Percentiles rank a stretch among this genome's conserved stretches.
Conservation (phyloP, 2,797 vertebrate species). For the Amphiprion clarkii region DNA sequence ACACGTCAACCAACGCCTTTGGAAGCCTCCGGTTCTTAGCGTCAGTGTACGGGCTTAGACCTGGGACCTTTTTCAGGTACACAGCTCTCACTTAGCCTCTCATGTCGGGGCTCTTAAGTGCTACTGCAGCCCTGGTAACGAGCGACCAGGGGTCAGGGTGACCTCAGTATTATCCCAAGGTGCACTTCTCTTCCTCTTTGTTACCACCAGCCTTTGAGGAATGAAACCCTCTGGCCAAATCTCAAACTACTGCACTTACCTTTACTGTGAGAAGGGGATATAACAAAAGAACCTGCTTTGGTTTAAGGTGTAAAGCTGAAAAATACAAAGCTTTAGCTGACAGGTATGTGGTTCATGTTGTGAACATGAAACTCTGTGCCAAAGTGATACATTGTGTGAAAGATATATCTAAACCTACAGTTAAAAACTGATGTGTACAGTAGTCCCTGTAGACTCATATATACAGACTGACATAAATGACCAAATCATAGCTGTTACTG, state of each 20-base stretch:
- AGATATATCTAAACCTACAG: constrained; percentile 42
- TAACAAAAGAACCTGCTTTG: constrained; percentile 22
- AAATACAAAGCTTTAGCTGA: constrained; percentile 27
- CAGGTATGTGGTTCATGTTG: constrained; percentile 64
- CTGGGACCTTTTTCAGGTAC: constrained; percentile 67
- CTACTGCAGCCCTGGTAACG: constrained; percentile 73
- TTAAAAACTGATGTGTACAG: constrained; percentile 24
- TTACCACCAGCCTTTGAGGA: constrained; percentile 74
- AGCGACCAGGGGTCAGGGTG: constrained; percentile 72
- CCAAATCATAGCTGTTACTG: constrained; percentile 62
- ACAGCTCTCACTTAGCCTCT: constrained; percentile 59
- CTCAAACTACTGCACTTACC: constrained; percentile 68
- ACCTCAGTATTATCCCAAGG: constrained; percentile 74
- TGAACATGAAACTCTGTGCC: constrained; percentile 75
- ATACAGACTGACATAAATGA: constrained; percentile 63
- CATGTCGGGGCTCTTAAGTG: constrained; percentile 67
- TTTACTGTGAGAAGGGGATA: constrained; percentile 50
- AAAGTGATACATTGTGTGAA: constrained; percentile 68
- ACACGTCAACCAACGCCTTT: constrained; percentile 68
- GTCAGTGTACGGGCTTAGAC: constrained; percentile 49
- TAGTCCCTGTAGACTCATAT: constrained; percentile 29
- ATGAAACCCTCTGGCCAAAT: constrained; percentile 64
- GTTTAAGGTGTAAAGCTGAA: constrained; percentile 39
- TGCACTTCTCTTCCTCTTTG: constrained; percentile 69
- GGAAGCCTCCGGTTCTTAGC: constrained; percentile 56